Evolutionary conservation across 2,888 invertebrate genomes (phyloP).

Genomic region (Cephus pulcher): DNA sequence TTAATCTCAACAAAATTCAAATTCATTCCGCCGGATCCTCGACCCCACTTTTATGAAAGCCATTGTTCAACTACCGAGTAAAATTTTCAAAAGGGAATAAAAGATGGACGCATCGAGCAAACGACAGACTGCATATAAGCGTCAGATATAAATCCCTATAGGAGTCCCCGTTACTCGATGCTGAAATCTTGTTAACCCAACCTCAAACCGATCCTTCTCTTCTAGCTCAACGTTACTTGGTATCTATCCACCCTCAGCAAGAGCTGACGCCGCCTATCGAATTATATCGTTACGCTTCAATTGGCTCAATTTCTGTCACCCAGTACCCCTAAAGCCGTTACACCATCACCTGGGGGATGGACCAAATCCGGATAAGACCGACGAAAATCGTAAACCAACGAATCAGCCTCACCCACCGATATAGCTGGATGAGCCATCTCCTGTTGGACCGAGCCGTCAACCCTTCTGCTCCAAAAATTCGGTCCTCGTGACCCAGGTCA

Average conservation of each 20-base stretch:
- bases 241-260: not conserved
- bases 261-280: conserved; percentile 25
- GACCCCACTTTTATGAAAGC: not conserved
- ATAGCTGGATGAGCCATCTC: not conserved
- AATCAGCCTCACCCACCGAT: not conserved
- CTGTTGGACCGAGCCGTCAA: not conserved
- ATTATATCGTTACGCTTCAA: conserved; percentile 37
- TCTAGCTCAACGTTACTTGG: not conserved
- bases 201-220: not conserved
- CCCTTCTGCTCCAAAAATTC: not conserved
- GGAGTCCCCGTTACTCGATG: conserved; percentile 42
- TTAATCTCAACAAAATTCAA: not conserved
- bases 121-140: not conserved
- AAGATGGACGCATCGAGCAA: not conserved
- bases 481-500: not conserved
- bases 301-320: conserved; percentile 22
- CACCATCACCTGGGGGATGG: not conserved
- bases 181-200: conserved; percentile 43
- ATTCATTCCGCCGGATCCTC: not conserved
- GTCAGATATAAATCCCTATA: conserved; percentile 38
- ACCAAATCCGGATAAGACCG: not conserved
- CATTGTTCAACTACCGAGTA: not conserved
- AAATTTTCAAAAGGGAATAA: not conserved
- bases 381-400: not conserved
- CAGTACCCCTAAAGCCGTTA: not conserved